A percentile compares a stretch with the other conserved stretches of the same genome.
Conservation (phyloP, 2,888 invertebrate species). For the Ormyrus labotus region DNA sequence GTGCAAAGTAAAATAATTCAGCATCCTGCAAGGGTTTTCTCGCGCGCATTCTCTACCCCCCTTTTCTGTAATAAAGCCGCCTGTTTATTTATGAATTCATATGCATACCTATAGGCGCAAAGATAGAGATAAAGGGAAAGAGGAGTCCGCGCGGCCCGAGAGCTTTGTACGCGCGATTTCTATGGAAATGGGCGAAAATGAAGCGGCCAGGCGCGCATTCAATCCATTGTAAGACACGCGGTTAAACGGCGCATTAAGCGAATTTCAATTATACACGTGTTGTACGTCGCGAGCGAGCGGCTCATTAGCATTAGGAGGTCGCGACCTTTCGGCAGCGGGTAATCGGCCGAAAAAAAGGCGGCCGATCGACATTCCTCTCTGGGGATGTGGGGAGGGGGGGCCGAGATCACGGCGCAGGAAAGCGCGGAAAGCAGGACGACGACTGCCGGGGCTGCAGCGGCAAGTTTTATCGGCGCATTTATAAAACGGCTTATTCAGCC, state of each 20-base stretch:
- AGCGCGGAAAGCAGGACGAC: constrained; percentile 1
- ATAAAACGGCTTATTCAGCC: constrained; percentile 48
- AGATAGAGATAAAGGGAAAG: too few relatives aligned
- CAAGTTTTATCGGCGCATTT: constrained; percentile 32
- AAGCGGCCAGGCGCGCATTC: constrained; percentile 27
- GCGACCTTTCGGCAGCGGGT: constrained; percentile 31
- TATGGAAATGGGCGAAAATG: constrained; percentile 47
- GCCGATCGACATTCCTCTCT: constrained; percentile 45
- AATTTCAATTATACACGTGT: constrained; percentile 26
- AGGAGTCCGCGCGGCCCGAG: neutral
- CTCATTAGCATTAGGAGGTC: constrained; percentile 55
- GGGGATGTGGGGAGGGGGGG: too few relatives aligned
- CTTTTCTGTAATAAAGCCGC: constrained; percentile 50
- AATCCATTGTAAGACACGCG: constrained; percentile 12
- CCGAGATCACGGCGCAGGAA: constrained; percentile 6
- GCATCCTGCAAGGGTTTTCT: constrained; percentile 45
- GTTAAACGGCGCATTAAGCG: constrained; percentile 21
- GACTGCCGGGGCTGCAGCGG: constrained; percentile 6
- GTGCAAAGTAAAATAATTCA: constrained; percentile 61
- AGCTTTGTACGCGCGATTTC: constrained; percentile 44
- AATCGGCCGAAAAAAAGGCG: constrained; percentile 18
- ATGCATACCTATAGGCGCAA: constrained; percentile 34
- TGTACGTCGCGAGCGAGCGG: neutral
- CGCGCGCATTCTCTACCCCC: constrained; percentile 39
- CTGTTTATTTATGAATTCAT: constrained; percentile 57